Percentiles rank a stretch among this genome's conserved stretches.
Conservation (phyloP, 2,113 vertebrate genomes). For the Atrichornis clamosus region DNA sequence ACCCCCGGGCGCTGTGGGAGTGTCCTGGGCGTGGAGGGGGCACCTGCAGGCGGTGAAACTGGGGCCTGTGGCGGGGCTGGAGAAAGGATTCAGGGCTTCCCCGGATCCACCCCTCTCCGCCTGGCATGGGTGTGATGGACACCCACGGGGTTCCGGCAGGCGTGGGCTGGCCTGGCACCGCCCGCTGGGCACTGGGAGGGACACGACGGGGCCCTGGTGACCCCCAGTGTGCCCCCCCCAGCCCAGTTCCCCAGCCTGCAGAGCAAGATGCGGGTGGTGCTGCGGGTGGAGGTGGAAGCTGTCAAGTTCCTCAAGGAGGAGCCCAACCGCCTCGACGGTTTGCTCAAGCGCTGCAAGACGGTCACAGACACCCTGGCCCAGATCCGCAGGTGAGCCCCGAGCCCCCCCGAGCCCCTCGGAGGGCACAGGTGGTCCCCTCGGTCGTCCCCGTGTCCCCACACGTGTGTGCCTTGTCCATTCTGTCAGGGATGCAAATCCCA, state of each 20-base stretch:
- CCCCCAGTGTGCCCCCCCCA: constrained; percentile 31
- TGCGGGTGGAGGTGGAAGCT: constrained; percentile 94
- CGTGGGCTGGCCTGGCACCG: neutral
- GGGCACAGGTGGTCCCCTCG: fast-evolving
- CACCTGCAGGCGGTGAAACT: neutral
- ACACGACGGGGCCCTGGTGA: neutral
- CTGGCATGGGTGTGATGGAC: neutral
- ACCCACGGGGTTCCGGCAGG: fast-evolving
- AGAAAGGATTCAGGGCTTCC: neutral
- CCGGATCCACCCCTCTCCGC: neutral
- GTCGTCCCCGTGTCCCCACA: neutral
- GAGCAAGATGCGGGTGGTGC: constrained; percentile 97
- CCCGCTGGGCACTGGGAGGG: fast-evolving
- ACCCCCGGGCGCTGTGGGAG: too few species aligned
- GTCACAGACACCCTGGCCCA: constrained; percentile 84
- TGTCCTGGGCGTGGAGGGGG: neutral
- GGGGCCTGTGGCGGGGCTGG: neutral
- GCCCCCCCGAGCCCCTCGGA: neutral
- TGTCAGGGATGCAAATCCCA: neutral
- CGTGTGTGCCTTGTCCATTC: too few species aligned
- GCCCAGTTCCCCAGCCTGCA: constrained; percentile 96
- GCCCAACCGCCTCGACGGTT: constrained; percentile 90
- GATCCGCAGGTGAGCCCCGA: constrained; percentile 72
- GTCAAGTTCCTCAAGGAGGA: constrained; percentile 99
- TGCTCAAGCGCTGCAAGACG: constrained; percentile 92